A percentile compares a stretch with the other conserved stretches of the same genome.
These are phyloP conservation scores for Rhagonycha fulva DNA, from an alignment of 2,888 invertebrate genomes.

Conservation along the genomic window DNA sequence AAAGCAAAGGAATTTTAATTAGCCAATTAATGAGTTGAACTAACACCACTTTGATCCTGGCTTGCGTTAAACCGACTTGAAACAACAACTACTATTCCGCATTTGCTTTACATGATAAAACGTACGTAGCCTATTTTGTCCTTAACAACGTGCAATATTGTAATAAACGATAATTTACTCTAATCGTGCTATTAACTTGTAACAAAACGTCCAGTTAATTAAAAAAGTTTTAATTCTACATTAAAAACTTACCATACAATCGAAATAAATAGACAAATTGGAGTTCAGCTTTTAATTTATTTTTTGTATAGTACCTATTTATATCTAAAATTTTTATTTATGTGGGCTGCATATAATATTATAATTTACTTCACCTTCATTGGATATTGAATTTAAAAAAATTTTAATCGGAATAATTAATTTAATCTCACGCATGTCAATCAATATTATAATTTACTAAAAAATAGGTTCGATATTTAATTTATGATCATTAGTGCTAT, in stretches of 20 bases:
- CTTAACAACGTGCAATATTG: not conserved
- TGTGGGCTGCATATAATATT: too few relatives aligned
- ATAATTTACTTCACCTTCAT: not conserved
- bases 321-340: not conserved
- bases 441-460: not conserved
- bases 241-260: too few relatives aligned
- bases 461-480: not conserved
- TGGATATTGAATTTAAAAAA: not conserved
- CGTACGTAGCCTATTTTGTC: not conserved
- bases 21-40: constrained; percentile 28
- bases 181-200: not conserved
- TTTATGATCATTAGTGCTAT: not conserved
- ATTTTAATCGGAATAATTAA: not conserved
- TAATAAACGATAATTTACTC: not conserved
- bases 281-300: not conserved
- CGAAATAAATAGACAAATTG: not conserved
- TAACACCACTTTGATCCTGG: constrained; percentile 21
- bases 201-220: not conserved
- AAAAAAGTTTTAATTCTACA: not conserved
- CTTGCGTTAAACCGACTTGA: constrained; percentile 12
- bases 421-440: not conserved
- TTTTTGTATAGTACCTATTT: not conserved
- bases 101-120: constrained; percentile 6
- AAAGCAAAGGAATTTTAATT: constrained; percentile 32
- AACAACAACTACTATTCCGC: constrained; percentile 8